A percentile compares a stretch with the other conserved stretches of the same genome.
Conservation (phyloP, 2,113 vertebrate genomes). For the Podocnemis expansa region DNA sequence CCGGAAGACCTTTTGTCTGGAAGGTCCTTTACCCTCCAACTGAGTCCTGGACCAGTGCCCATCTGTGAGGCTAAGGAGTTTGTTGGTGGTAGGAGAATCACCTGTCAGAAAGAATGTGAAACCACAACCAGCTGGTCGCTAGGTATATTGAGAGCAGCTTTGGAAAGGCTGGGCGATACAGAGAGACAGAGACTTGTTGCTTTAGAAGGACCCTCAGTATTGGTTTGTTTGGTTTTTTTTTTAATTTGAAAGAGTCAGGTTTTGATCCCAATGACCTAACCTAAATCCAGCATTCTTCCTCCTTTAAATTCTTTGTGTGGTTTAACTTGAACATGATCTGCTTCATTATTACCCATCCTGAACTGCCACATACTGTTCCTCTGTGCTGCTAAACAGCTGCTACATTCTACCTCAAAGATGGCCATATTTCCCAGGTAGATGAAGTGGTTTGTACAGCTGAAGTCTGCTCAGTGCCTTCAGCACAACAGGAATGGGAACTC, state of each 20-base stretch:
- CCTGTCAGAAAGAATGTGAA: not conserved
- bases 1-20: not conserved
- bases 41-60: not conserved
- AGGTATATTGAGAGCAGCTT: not conserved
- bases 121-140: not conserved
- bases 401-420: not conserved
- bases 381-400: not conserved
- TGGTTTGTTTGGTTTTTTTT: too few species aligned
- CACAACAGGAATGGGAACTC: not conserved
- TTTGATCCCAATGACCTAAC: not conserved
- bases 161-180: not conserved
- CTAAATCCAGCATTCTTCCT: not conserved
- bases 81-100: not conserved
- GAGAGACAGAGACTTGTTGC: not conserved
- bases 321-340: not conserved
- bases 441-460: not conserved
- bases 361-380: not conserved
- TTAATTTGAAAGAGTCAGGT: not conserved
- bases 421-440: not conserved
- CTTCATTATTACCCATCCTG: not conserved
- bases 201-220: too few species aligned
- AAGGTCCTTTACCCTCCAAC: not conserved
- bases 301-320: not conserved
- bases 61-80: not conserved
- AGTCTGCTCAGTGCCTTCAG: not conserved